A percentile compares a stretch with the other conserved stretches of the same genome.
These are phyloP conservation scores for Synanceia verrucosa DNA, from an alignment of 2,797 vertebrate genomes.

Conservation along the genomic window DNA sequence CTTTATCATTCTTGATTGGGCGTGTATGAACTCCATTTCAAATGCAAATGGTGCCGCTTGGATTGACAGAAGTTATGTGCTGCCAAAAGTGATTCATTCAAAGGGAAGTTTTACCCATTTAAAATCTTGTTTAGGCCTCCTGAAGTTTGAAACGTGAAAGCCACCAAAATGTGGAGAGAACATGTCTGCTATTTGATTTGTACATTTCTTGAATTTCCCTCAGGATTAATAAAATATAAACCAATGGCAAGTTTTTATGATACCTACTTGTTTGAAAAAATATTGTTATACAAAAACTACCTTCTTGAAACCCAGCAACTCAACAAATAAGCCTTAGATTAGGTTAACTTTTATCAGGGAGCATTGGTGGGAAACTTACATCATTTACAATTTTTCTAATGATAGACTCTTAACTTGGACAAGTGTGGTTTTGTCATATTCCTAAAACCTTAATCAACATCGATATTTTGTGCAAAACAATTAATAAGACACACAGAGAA, in stretches of 20 bases:
- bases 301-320: not conserved
- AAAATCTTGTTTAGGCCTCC: constrained; percentile 22
- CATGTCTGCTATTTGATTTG: not conserved
- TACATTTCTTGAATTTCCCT: no score
- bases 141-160: constrained; percentile 15
- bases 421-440: not conserved
- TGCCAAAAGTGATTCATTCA: constrained; percentile 56
- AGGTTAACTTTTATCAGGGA: not conserved
- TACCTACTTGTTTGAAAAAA: not conserved
- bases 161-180: not conserved
- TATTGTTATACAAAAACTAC: not conserved
- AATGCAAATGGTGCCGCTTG: constrained; percentile 64
- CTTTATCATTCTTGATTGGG: constrained; percentile 62
- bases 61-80: constrained; percentile 53
- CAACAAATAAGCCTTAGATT: not conserved
- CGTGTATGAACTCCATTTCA: constrained; percentile 58
- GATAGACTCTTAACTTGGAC: not conserved
- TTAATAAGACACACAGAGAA: not conserved
- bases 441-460: not conserved
- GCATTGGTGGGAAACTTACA: not conserved
- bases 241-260: not conserved
- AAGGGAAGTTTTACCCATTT: constrained; percentile 31
- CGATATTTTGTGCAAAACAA: not conserved
- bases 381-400: not conserved
- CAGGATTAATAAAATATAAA: no score